Conservation (phyloP, 53 echinoderm and acorn worm species). For the Paracentrotus lividus region DNA sequence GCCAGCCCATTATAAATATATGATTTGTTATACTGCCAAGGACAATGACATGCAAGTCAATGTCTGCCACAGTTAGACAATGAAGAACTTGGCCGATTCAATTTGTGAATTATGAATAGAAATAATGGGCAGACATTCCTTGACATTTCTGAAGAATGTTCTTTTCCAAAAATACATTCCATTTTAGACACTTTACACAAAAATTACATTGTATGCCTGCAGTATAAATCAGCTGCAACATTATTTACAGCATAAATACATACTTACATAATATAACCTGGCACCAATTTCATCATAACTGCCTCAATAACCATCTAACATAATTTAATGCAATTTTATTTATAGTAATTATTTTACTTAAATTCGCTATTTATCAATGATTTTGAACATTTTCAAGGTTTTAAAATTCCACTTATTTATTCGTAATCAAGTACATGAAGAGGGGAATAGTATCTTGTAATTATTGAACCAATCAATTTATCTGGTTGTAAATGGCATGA, state of each 20-base stretch:
- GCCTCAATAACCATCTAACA: too few species aligned
- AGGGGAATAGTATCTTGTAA: too few species aligned
- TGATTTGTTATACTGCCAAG: neutral
- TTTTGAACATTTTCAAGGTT: too few species aligned
- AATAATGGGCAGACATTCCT: neutral
- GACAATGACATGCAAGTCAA: neutral
- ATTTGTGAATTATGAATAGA: slow-evolving; percentile 1
- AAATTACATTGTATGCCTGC: neutral
- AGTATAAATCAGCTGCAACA: too few species aligned
- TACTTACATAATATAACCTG: too few species aligned
- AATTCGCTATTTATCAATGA: too few species aligned
- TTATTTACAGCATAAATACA: too few species aligned
- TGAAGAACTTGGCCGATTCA: neutral
- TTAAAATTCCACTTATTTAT: too few species aligned
- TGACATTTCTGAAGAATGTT: neutral
- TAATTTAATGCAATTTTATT: too few species aligned
- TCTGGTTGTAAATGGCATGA: neutral
- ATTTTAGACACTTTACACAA: neutral
- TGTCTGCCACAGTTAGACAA: neutral
- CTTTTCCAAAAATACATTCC: neutral
- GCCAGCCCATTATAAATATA: slow-evolving; percentile 26
- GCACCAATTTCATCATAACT: too few species aligned
- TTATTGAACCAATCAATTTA: neutral
- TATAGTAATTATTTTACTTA: too few species aligned
- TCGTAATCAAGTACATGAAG: too few species aligned